Conservation (phyloP, 2,797 vertebrate genomes). For the Sebastes wilsoni region DNA sequence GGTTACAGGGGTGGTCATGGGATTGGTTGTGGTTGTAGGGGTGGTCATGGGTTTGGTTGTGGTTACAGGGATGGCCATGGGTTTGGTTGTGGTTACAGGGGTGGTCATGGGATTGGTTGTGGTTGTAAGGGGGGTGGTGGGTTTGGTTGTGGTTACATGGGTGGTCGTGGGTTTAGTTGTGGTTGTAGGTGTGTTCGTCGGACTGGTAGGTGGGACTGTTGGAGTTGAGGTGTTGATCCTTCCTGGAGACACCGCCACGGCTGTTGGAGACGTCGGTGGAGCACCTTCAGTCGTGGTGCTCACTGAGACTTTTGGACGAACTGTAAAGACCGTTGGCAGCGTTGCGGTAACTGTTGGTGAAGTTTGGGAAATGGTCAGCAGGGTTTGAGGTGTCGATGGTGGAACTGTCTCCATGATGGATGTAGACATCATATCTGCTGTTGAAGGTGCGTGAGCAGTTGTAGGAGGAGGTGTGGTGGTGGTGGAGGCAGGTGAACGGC, state of each 20-base stretch:
- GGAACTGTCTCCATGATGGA: not conserved
- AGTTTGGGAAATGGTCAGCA: not conserved
- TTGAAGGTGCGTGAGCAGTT: not conserved
- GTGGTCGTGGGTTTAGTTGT: no score
- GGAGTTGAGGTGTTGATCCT: not conserved
- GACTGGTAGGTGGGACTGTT: not conserved
- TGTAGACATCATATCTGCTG: not conserved
- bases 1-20: not conserved
- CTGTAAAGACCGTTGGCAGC: not conserved
- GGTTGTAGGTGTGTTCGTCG: not conserved
- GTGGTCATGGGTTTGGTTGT: not conserved
- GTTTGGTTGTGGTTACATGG: no score
- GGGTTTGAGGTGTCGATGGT: not conserved
- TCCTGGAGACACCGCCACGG: not conserved
- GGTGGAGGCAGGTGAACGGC: not conserved
- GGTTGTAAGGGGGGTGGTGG: no score
- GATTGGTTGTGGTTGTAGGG: no score
- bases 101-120: no score
- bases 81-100: no score
- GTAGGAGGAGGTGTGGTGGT: not conserved
- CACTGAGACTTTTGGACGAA: not conserved
- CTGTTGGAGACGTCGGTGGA: not conserved
- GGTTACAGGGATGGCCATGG: not conserved
- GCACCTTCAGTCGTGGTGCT: not conserved
- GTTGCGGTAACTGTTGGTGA: not conserved